Percentiles rank a stretch among this genome's conserved stretches.
Conservation (phyloP, 2,797 vertebrate species). For the Characodon lateralis region DNA sequence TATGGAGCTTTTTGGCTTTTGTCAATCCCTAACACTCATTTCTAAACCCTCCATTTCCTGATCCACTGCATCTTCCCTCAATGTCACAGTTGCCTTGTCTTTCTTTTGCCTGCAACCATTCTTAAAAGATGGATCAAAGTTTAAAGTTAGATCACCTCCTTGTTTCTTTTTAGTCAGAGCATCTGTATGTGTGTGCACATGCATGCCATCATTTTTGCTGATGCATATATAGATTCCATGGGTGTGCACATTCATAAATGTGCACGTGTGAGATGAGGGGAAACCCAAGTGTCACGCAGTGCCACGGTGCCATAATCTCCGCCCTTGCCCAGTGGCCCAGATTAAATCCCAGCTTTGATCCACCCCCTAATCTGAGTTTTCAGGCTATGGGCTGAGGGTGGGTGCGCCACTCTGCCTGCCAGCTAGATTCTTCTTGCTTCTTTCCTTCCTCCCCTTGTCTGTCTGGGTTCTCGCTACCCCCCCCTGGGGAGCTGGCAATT, state of each 20-base stretch:
- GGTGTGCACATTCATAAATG: constrained; percentile 37
- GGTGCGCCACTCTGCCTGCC: constrained; percentile 77
- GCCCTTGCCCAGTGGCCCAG: constrained; percentile 83
- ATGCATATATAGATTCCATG: constrained; percentile 40
- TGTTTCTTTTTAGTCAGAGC: constrained; percentile 40
- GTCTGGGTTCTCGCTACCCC: constrained; percentile 63
- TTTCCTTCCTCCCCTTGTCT: constrained; percentile 69
- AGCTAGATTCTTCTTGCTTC: constrained; percentile 76
- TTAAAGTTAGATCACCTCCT: constrained; percentile 62
- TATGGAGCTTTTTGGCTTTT: constrained; percentile 77
- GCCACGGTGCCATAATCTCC: constrained; percentile 78
- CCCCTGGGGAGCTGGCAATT: constrained; percentile 76
- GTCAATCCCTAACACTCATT: constrained; percentile 70
- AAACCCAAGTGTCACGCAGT: constrained; percentile 73
- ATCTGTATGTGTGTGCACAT: constrained; percentile 5
- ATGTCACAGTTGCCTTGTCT: constrained; percentile 62
- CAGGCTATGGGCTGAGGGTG: constrained; percentile 80
- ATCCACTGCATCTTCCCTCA: constrained; percentile 60
- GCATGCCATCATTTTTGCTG: constrained; percentile 16
- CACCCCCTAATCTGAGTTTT: constrained; percentile 86
- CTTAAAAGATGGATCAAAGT: constrained; percentile 51
- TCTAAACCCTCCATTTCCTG: constrained; percentile 64
- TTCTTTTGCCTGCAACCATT: constrained; percentile 62
- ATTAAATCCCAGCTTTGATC: constrained; percentile 86
- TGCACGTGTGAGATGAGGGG: constrained; percentile 63